Percentiles rank a stretch among this genome's conserved stretches.
These are phyloP conservation scores for Erythrolamprus reginae DNA, from an alignment of 2,113 vertebrate genomes.

Conservation along the genomic window DNA sequence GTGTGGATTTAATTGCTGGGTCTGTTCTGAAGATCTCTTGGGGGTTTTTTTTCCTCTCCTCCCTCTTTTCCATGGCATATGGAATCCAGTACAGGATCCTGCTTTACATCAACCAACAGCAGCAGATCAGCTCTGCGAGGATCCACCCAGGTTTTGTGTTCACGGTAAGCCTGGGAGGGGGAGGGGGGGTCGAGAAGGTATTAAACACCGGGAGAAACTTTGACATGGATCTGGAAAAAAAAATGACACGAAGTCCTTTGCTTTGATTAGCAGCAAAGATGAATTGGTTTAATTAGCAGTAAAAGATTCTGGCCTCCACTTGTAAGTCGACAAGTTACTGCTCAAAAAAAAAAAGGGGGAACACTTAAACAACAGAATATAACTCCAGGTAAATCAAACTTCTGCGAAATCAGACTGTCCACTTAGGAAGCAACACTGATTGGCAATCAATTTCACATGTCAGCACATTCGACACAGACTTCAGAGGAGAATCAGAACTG, in stretches of 20 bases:
- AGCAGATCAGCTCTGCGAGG: conserved; percentile 79
- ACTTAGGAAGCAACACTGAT: too few relatives aligned
- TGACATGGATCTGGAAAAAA: not conserved
- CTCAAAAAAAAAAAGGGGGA: too few relatives aligned
- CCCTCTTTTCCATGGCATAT: conserved; percentile 14
- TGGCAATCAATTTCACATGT: too few relatives aligned
- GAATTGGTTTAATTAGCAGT: not conserved
- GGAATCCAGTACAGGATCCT: conserved; percentile 89
- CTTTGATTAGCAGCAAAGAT: not conserved
- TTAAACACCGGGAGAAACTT: not conserved
- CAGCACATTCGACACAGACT: too few relatives aligned
- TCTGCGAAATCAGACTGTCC: too few relatives aligned
- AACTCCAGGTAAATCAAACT: too few relatives aligned
- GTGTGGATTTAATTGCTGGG: too few relatives aligned
- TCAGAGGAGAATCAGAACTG: too few relatives aligned
- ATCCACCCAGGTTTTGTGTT: conserved; percentile 84
- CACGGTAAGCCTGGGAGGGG: conserved; percentile 74
- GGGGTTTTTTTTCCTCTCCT: not conserved
- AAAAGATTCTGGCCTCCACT: not conserved
- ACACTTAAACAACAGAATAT: too few relatives aligned
- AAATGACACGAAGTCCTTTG: not conserved
- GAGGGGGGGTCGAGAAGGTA: too few relatives aligned
- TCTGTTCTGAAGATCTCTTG: not conserved
- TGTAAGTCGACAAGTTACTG: too few relatives aligned
- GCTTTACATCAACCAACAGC: conserved; percentile 92